These are phyloP conservation scores for Craniophora ligustri DNA, from an alignment of 2,888 invertebrate genomes.

Conservation along the genomic window DNA sequence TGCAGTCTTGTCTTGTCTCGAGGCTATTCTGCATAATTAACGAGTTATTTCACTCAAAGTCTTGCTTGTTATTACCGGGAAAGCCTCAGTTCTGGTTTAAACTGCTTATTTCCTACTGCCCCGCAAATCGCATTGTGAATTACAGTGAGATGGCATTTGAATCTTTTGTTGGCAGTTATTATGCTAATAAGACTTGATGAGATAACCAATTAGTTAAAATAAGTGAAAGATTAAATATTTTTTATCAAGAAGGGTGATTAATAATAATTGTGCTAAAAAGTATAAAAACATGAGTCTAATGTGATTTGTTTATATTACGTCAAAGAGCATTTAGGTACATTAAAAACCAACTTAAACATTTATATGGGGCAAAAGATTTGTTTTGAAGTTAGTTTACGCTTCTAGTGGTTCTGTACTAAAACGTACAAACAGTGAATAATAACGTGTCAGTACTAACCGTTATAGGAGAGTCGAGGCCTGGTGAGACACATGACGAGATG, in stretches of 20 bases:
- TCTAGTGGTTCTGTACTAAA: too few relatives aligned
- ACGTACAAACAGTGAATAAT: background rate
- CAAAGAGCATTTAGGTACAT: too few relatives aligned
- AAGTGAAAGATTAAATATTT: background rate
- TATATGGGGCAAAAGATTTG: too few relatives aligned
- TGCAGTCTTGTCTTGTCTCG: background rate
- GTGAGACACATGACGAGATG: slow-evolving; percentile 99
- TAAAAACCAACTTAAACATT: too few relatives aligned
- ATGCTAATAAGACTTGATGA: slow-evolving; percentile 15
- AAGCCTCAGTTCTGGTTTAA: slow-evolving; percentile 21
- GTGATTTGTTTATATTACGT: too few relatives aligned
- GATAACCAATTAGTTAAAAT: slow-evolving; percentile 12
- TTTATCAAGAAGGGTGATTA: too few relatives aligned
- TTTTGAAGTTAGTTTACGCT: background rate
- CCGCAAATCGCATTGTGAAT: slow-evolving; percentile 18
- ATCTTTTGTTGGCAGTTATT: slow-evolving; percentile 23
- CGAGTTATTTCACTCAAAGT: slow-evolving; percentile 32
- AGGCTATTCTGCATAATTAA: slow-evolving; percentile 28
- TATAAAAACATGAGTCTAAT: too few relatives aligned
- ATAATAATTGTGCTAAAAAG: too few relatives aligned
- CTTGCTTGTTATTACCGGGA: slow-evolving; percentile 19
- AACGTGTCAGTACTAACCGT: slow-evolving; percentile 92
- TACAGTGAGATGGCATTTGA: slow-evolving; percentile 9
- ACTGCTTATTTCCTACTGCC: slow-evolving; percentile 26
- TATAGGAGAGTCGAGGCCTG: slow-evolving; percentile 99